Base-by-base conservation (phyloP, 92 coral and sea anemone species). In the Galaxea fascicularis region DNA sequence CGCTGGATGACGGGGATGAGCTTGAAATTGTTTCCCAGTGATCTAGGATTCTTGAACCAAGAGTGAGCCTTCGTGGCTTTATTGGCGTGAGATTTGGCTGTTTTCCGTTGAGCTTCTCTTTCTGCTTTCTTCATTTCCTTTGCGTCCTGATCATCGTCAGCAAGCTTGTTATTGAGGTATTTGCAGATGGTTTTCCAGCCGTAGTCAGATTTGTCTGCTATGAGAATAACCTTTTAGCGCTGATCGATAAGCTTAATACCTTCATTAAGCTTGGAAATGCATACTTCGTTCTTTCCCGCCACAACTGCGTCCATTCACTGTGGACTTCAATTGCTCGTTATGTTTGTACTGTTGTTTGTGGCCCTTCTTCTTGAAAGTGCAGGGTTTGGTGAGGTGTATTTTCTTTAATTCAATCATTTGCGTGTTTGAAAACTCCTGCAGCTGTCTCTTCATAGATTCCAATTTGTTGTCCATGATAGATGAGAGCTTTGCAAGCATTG, bases 131-230 rank as follows among this genome's bases (percentile, higher is more conserved):
- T 89, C 58, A 83, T 84, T 80, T 84, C 85, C 31, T 84, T 89
- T 17, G 89, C 89, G 71, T 89, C 89, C 24, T 72, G 79, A 17
- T 83, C 87, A 41, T 83, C 60, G 18, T 83, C 79, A 4, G 80
- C 41, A 1, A 85, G 83, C 71, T 77, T 84, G 11, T 86, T 90
- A 67, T 90, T 88, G 71, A 84, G 57, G n/a, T 83, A 89, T 15
- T 89, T 85, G 27, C 85, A 47, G 13, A 89, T 85, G 5, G 92
- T 89, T 45, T 83, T 89, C 92, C 89, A 89, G 56, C 92, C 88
- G 72, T 71, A 73, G 0, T 73, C 78, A 25, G 78, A 73, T 12
- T 28, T 27, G 63, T 73, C 78, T 0, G 45, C 63, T 11, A 71
- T 65, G 0, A 84, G 77, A 78, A 84, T 89, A 18, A 71, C 78